Evolutionary conservation across 2,888 invertebrate species (phyloP), one percentile per base, ranked within the genome.

Genomic region (Rhagonycha fulva): DNA sequence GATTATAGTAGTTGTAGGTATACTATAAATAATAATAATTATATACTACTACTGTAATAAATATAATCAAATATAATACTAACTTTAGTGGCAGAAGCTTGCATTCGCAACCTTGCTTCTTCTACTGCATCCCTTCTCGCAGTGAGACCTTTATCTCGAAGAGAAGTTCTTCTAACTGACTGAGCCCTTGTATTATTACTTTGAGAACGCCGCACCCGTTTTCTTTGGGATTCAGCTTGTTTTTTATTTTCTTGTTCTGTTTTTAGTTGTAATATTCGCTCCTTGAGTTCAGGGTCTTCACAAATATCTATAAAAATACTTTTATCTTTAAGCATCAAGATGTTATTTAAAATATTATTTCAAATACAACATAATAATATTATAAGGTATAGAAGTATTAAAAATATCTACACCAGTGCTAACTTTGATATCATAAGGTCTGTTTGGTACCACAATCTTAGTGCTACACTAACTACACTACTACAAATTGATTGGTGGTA

Each of bases 111-210:
- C 77, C 95, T 90, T 23, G 97, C 97, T 87, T 98, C 98, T 86
- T 98, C 97, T 62, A 96, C 93, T 23, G 96, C 98, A 88, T 98
- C 98, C 82, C 97, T 95, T 87, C 97, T 95, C 61, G 98, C 96
- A 72, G 98, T 96, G 81, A 97, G 90, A 80, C 95, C 95, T 89
- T 98, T 98, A 88, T 98, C 98, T 19, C 98, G 91, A 78, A 98
- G 91, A 66, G 97, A 98, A 62, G 98, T 98, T 78, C 98, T 91
- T 62, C 98, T 92, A 63, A 98, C 96, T 68, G 97, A 98, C 84
- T 98, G 96, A 80, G 98, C 97, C 86, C 96, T 90, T 19, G 94
- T 93, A 71, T 94, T 94, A n/a, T 47, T n/a, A 83, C 93, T 93
- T 85, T 94, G 94, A 14, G 94, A 93, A 81, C 94, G 89, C 72